These are phyloP conservation scores for Actinostola sp. DNA, from an alignment of 92 coral and sea anemone genomes.

Conservation along the genomic window DNA sequence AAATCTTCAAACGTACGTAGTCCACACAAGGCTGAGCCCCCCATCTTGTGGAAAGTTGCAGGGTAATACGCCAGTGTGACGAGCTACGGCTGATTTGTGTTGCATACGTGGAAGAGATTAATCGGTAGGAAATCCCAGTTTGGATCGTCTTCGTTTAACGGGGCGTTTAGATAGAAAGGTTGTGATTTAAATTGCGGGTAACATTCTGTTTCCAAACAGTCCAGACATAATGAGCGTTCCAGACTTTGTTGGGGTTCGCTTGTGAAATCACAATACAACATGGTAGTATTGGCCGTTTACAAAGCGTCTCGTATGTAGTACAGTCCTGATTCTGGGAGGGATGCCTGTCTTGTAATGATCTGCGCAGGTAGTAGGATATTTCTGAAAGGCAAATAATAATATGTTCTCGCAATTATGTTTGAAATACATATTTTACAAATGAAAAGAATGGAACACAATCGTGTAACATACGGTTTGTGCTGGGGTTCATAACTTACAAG, in stretches of 20 bases:
- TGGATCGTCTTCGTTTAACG: slow-evolving; percentile 38
- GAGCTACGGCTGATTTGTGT: slow-evolving; percentile 39
- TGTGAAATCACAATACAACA: slow-evolving; percentile 47
- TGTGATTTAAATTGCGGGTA: slow-evolving; percentile 1
- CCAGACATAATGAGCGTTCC: slow-evolving; percentile 56
- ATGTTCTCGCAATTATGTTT: no score
- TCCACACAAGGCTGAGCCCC: slow-evolving; percentile 59
- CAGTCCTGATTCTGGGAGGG: slow-evolving; percentile 29
- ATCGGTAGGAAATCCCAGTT: slow-evolving; percentile 55
- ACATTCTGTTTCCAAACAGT: slow-evolving; percentile 4
- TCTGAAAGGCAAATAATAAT: not conserved
- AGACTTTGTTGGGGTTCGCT: slow-evolving; percentile 39
- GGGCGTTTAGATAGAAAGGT: slow-evolving; percentile 16
- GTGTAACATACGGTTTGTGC: no score
- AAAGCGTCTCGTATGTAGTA: slow-evolving; percentile 23
- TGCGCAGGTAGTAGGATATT: slow-evolving; percentile 50
- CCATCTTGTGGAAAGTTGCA: slow-evolving; percentile 64
- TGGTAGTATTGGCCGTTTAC: slow-evolving; percentile 12
- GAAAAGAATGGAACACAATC: no score
- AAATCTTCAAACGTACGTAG: slow-evolving; percentile 51
- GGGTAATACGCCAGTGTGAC: slow-evolving; percentile 74
- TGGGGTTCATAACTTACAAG: no score
- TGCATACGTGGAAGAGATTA: slow-evolving; percentile 44
- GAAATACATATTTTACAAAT: no score
- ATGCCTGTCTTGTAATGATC: slow-evolving; percentile 39